Base-by-base conservation (phyloP, 2,888 invertebrate species). In the Melieria picta region DNA sequence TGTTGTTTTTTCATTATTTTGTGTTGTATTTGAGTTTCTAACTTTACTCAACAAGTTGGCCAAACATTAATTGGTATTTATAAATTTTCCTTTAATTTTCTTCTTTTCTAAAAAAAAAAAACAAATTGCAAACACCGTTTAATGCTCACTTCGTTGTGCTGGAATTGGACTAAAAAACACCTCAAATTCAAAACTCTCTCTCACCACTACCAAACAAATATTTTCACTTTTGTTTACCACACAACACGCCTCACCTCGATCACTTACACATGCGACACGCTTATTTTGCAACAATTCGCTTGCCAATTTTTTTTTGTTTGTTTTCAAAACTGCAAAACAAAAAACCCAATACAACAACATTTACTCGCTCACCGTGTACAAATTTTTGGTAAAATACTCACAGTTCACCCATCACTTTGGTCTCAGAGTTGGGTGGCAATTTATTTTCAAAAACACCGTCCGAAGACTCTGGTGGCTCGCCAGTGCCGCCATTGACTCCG, bases 401-500 rank as follows among this genome's bases (percentile, higher is more conserved):
- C 83, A 95, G 95, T 89, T 95, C 95, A 85, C 95, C 95, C 85
- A 95, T 95, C 89, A 95, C 95, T 91, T 91, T 97, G 91, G 96
- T 96, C 88, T 92, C 90, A 86, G 97, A 97, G 91, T 94, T 97
- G 89, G 95, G 97, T 88, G 94, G 95, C 85, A 96, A 96, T 88
- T 91, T 96, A 88, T 96, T 97, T 91, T 94, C 93, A 90, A 95
- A 95, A 90, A 95, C 95, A 84, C 95, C 95, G 85, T 94, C 94
- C 87, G 95, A 95, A 89, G 95, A 95, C 89, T 91, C 91, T 88
- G 93, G 93, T 86, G 90, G 90, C 80, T 89, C 89, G 79, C 89
- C 89, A 80, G 89, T 89, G 79, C 91, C 93, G 88, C 89, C 92
- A 86, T 84, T 91, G 88, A 89, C 89, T 82, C 88, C 90, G 87